Conservation (phyloP, 2,797 vertebrate species). For the Simalia tracyae region DNA sequence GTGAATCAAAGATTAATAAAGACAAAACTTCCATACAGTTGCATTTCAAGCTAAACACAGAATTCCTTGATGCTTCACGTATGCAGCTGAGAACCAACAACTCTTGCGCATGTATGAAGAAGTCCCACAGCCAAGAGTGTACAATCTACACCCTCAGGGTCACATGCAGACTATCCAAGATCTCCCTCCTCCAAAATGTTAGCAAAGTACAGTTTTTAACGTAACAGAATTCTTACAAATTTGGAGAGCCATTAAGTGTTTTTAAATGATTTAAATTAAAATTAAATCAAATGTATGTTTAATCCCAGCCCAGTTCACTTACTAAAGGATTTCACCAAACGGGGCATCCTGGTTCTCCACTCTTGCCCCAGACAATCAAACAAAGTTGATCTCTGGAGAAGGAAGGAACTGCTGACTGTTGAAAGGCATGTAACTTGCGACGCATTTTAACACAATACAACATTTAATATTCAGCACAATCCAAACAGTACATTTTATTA, state of each 20-base stretch:
- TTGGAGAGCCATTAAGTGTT: background rate
- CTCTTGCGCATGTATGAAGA: background rate
- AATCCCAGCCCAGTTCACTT: background rate
- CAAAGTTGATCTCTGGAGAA: background rate
- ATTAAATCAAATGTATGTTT: background rate
- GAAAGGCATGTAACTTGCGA: slow-evolving; percentile 21
- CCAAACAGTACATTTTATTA: slow-evolving; percentile 45
- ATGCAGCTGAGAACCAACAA: background rate
- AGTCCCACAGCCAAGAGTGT: background rate
- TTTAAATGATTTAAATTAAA: background rate
- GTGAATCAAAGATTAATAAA: background rate
- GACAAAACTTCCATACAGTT: background rate
- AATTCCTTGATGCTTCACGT: background rate
- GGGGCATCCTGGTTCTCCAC: background rate
- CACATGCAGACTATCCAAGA: background rate
- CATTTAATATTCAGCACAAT: slow-evolving; percentile 51
- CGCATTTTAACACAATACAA: slow-evolving; percentile 51
- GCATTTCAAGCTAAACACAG: background rate
- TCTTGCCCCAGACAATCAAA: background rate
- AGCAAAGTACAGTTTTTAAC: background rate
- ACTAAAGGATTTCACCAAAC: background rate
- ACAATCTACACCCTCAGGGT: background rate
- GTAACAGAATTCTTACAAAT: background rate
- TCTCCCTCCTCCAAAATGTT: background rate
- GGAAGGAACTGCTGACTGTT: background rate